phyloP scores from a whole-genome alignment of 2,797 vertebrate genomes.

The Centroberyx gerrardi region DNA sequence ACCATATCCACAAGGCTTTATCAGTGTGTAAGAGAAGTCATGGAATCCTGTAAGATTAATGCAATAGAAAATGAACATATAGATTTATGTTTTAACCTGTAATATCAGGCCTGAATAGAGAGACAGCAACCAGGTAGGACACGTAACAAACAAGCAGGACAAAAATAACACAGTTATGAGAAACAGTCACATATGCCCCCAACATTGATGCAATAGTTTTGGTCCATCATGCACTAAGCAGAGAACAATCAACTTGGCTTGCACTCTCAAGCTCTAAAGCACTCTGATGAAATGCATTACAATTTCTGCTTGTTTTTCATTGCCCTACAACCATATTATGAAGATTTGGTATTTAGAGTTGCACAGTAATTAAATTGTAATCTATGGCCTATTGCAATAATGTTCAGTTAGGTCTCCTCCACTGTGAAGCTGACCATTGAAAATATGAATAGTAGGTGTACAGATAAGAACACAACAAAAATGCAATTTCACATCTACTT shows the following conservation, averaged over 20 bases:
- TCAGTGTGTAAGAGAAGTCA: conserved; percentile 6
- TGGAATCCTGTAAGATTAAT: conserved; percentile 34
- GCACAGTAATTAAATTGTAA: background rate
- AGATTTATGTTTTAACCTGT: background rate
- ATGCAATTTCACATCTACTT: background rate
- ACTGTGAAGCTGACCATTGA: background rate
- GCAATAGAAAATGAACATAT: background rate
- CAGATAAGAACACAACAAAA: background rate
- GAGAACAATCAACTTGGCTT: background rate
- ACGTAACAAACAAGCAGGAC: background rate
- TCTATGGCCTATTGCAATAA: rapidly evolving
- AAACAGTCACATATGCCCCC: too few species aligned
- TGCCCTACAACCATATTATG: background rate
- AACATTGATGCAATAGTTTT: background rate
- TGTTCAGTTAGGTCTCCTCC: background rate
- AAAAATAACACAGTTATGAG: background rate
- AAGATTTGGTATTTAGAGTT: background rate
- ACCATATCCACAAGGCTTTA: conserved; percentile 56
- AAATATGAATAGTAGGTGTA: background rate
- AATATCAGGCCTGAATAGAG: background rate
- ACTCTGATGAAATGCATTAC: background rate
- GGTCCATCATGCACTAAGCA: background rate
- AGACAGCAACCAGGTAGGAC: background rate
- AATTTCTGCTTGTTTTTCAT: background rate
- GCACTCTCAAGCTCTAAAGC: background rate